Percentiles rank a stretch among this genome's conserved stretches.
phyloP scores from a whole-genome alignment of 2,113 vertebrate genomes.

The Cyprinus carpio region DNA sequence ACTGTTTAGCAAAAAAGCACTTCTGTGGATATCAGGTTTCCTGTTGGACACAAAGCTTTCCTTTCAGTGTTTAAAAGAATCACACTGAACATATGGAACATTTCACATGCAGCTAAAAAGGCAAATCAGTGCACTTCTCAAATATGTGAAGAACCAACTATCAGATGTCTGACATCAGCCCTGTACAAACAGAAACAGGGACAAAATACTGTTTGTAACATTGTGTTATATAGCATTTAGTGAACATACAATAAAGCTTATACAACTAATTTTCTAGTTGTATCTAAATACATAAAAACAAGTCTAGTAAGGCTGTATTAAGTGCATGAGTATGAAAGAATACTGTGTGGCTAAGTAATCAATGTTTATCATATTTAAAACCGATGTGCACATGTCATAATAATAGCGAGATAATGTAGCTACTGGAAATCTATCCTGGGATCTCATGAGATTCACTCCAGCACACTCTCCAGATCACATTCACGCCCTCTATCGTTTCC shows the following conservation, averaged over 20 bases:
- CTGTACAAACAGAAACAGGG: background rate
- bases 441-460: conserved; percentile 6
- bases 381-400: background rate
- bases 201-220: background rate
- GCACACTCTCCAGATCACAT: conserved; percentile 18
- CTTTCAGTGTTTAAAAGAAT: conserved; percentile 30
- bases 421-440: conserved; percentile 9
- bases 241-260: background rate
- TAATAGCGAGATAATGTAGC: background rate
- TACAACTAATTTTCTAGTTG: background rate
- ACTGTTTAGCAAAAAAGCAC: background rate
- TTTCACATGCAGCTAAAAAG: conserved; percentile 9
- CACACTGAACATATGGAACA: conserved; percentile 15
- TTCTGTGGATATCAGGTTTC: conserved; percentile 25
- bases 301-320: too few species aligned
- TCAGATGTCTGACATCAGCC: background rate
- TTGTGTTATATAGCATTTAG: background rate
- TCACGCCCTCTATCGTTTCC: background rate
- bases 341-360: background rate
- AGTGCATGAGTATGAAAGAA: background rate
- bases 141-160: background rate
- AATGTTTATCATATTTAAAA: background rate
- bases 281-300: background rate
- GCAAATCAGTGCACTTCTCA: conserved; percentile 39
- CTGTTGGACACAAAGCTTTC: conserved; percentile 31